phyloP scores from a whole-genome alignment of 2,113 vertebrate species.

The Toxostoma redivivum region DNA sequence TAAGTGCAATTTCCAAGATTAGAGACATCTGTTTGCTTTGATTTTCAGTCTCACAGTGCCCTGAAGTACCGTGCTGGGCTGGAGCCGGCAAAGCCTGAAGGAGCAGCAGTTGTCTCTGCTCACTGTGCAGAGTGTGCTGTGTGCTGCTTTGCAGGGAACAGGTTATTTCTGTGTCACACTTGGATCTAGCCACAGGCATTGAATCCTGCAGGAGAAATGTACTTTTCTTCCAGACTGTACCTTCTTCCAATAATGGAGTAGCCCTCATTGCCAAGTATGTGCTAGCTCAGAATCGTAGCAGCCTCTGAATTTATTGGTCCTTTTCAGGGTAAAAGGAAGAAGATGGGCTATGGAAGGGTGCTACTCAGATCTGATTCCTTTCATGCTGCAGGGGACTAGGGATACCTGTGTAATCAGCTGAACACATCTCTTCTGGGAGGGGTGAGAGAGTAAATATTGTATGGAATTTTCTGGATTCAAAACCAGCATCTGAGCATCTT shows the following conservation, averaged over 20 bases:
- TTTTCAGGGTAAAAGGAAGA: not conserved
- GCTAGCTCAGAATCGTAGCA: not conserved
- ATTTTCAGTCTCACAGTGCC: not conserved
- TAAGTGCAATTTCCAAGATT: not conserved
- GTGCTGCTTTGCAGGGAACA: not conserved
- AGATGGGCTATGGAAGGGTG: not conserved
- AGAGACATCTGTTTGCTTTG: not conserved
- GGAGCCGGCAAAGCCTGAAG: not conserved
- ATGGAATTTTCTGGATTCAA: not conserved
- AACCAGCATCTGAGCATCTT: not conserved
- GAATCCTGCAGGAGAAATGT: not conserved
- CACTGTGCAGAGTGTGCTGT: rapidly evolving
- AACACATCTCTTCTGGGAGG: not conserved
- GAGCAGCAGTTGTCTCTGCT: not conserved
- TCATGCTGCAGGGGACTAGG: not conserved
- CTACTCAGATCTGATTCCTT: not conserved
- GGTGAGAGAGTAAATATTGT: not conserved
- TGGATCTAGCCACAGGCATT: not conserved
- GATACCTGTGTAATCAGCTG: not conserved
- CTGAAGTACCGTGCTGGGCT: rapidly evolving
- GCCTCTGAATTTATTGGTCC: not conserved
- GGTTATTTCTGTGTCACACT: not conserved
- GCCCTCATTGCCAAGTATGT: not conserved
- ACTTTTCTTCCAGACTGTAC: not conserved
- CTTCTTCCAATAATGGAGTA: not conserved